Evolutionary conservation across 2,113 vertebrate genomes (phyloP).

Genomic region (Bubo scandiacus): DNA sequence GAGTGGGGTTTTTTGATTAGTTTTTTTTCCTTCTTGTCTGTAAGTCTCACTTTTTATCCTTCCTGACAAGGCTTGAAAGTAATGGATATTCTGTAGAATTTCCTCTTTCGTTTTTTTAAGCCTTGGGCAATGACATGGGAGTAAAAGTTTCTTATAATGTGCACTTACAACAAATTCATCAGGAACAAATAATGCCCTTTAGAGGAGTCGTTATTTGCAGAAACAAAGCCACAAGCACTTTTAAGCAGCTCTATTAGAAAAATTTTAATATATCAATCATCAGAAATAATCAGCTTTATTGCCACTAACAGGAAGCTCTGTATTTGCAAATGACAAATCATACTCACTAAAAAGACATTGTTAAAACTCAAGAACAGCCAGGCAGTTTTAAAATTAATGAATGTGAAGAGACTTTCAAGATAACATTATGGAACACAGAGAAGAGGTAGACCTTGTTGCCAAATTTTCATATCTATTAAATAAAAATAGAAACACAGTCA

Average conservation of each 20-base stretch:
- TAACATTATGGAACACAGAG: neutral
- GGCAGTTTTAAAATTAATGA: neutral
- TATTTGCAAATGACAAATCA: neutral
- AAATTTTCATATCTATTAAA: neutral
- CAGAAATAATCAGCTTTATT: conserved; percentile 12
- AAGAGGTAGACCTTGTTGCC: neutral
- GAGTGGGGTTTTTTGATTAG: neutral
- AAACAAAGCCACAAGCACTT: neutral
- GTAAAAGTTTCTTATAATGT: neutral
- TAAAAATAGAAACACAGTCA: neutral
- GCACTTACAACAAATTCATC: neutral
- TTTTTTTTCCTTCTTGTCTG: neutral
- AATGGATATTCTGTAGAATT: neutral
- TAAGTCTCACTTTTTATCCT: neutral
- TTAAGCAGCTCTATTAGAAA: neutral
- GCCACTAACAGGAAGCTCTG: neutral
- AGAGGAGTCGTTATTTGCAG: neutral
- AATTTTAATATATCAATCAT: conserved; percentile 29
- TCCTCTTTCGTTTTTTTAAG: neutral
- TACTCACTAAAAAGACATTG: neutral
- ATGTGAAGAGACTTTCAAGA: neutral
- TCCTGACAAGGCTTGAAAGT: neutral
- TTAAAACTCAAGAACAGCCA: neutral
- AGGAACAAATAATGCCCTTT: neutral
- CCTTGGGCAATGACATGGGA: neutral